Evolutionary conservation across 1,140 invertebrate genomes (phyloP).

Genomic region (Drosophila setifemur): DNA sequence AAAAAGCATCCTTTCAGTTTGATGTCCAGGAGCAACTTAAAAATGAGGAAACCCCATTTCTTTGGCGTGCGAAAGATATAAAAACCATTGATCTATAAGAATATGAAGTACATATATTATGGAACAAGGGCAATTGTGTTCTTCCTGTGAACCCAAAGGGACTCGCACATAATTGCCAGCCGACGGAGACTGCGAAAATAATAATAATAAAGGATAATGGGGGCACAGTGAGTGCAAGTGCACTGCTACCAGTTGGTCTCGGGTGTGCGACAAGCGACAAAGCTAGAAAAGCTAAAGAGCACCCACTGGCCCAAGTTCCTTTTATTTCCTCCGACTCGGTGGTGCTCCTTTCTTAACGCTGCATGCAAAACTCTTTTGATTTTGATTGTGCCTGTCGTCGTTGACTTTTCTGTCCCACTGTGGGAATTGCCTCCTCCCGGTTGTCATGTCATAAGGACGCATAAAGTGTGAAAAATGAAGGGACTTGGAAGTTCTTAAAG

Average conservation of each 20-base stretch:
- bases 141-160: too few relatives aligned
- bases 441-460: constrained; percentile 17
- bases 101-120: too few relatives aligned
- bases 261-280: constrained; percentile 50
- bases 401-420: constrained; percentile 19
- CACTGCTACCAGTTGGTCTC: constrained; percentile 46
- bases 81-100: too few relatives aligned
- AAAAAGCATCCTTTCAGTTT: too few relatives aligned
- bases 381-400: constrained; percentile 42
- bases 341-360: neutral
- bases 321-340: neutral
- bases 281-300: constrained; percentile 71
- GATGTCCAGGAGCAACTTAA: too few relatives aligned
- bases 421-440: constrained; percentile 33
- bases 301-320: constrained; percentile 13
- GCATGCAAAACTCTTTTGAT: constrained; percentile 47
- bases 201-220: neutral
- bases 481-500: too few relatives aligned
- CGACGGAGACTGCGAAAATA: neutral
- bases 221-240: too few relatives aligned
- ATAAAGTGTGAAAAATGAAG: neutral
- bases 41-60: too few relatives aligned
- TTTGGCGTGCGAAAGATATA: too few relatives aligned
- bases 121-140: too few relatives aligned
- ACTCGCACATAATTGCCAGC: too few relatives aligned